Evolutionary conservation across 2,888 invertebrate species (phyloP).

Genomic region (Andrena hattorfiana): DNA sequence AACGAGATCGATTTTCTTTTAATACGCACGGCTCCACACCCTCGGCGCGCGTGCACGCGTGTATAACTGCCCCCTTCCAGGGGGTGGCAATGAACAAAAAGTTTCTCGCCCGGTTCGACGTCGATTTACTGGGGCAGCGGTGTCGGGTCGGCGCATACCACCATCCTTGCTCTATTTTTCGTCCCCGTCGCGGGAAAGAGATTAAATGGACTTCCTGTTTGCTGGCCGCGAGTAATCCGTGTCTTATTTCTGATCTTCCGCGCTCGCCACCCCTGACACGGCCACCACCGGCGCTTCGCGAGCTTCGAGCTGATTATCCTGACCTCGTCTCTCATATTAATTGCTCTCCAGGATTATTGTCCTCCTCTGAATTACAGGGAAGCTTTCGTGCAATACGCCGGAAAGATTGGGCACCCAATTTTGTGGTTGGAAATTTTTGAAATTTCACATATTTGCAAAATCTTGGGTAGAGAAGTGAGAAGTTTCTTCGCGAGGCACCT

Average conservation of each 20-base stretch:
- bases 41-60: constrained; percentile 28
- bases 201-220: constrained; percentile 54
- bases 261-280: not conserved
- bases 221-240: constrained; percentile 26
- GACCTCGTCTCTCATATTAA: constrained; percentile 20
- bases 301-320: not conserved
- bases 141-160: constrained; percentile 14
- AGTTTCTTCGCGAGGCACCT: not conserved
- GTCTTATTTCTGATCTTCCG: constrained; percentile 32
- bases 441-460: too few species aligned
- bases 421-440: too few species aligned
- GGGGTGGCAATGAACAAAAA: constrained; percentile 52
- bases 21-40: constrained; percentile 41
- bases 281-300: not conserved
- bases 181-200: constrained; percentile 16
- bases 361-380: not conserved
- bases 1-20: constrained; percentile 66
- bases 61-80: constrained; percentile 27
- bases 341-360: constrained; percentile 9
- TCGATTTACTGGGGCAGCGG: constrained; percentile 40
- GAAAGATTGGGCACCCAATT: not conserved
- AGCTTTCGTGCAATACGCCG: not conserved
- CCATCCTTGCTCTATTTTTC: constrained; percentile 33
- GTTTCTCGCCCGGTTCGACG: constrained; percentile 41
- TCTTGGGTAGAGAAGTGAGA: not conserved